Evolutionary conservation across 23 tunicate genomes (phyloP).

Genomic region (Ciona savignyi): DNA sequence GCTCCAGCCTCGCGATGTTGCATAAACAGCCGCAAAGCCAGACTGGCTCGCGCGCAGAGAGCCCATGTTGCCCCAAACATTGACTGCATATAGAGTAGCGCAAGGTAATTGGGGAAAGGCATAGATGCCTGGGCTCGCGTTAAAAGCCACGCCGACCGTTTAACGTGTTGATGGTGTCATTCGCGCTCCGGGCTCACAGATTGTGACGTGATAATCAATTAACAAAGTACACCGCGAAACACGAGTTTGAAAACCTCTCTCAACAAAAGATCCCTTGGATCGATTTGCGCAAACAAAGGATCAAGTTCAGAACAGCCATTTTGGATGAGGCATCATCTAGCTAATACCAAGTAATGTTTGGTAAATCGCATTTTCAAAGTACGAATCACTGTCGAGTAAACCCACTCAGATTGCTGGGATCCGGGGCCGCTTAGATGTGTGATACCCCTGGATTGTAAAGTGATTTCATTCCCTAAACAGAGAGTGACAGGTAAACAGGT

Average conservation of each 20-base stretch:
- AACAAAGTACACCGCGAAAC: background rate
- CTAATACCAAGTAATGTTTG: no score
- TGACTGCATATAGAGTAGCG: background rate
- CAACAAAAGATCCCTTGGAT: no score
- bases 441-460: background rate
- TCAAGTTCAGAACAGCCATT: no score
- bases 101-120: background rate
- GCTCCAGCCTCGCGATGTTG: background rate
- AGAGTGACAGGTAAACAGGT: background rate
- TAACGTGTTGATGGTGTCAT: background rate
- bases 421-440: background rate
- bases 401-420: no score
- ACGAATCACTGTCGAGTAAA: no score
- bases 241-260: no score
- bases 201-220: background rate
- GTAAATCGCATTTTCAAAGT: no score
- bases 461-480: background rate
- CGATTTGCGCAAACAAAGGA: no score
- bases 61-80: background rate
- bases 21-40: slow-evolving; percentile 1
- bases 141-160: background rate
- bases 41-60: background rate
- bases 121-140: background rate
- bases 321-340: no score
- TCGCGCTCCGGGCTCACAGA: background rate